Evolutionary conservation across 2,113 vertebrate genomes (phyloP).

Genomic region (Lutjanus erythropterus): DNA sequence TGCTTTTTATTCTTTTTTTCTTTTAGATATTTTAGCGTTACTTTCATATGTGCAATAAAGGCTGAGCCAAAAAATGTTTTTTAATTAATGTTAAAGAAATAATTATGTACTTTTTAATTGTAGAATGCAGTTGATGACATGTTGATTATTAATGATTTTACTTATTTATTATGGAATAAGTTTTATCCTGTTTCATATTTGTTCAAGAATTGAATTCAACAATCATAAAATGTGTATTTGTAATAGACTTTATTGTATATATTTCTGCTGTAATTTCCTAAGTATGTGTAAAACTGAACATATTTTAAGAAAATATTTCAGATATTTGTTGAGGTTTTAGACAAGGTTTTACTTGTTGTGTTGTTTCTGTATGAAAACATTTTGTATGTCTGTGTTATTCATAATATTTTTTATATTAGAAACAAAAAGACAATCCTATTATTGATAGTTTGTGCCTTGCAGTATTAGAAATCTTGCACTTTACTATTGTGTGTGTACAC

Average conservation of each 20-base stretch:
- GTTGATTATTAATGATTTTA: slow-evolving; percentile 44
- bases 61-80: slow-evolving; percentile 77
- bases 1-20: slow-evolving; percentile 4
- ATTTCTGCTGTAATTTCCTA: slow-evolving; percentile 61
- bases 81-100: slow-evolving; percentile 33
- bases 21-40: slow-evolving; percentile 25
- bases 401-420: slow-evolving; percentile 71
- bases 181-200: slow-evolving; percentile 52
- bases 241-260: slow-evolving; percentile 69
- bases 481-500: slow-evolving; percentile 62
- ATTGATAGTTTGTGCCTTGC: slow-evolving; percentile 84
- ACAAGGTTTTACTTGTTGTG: slow-evolving; percentile 88
- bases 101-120: slow-evolving; percentile 52
- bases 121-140: slow-evolving; percentile 35
- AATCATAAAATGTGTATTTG: slow-evolving; percentile 65
- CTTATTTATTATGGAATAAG: slow-evolving; percentile 60
- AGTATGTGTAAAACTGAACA: slow-evolving; percentile 61
- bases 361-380: slow-evolving; percentile 70
- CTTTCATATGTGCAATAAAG: slow-evolving; percentile 63
- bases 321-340: slow-evolving; percentile 66
- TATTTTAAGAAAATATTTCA: slow-evolving; percentile 68
- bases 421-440: slow-evolving; percentile 66
- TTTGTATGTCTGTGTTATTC: slow-evolving; percentile 72
- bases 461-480: slow-evolving; percentile 83
- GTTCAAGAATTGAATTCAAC: slow-evolving; percentile 48